Percentiles rank a stretch among this genome's conserved stretches.
Evolutionary conservation across 1,140 invertebrate genomes (phyloP).

Genomic region (Hycleus phaleratus): DNA sequence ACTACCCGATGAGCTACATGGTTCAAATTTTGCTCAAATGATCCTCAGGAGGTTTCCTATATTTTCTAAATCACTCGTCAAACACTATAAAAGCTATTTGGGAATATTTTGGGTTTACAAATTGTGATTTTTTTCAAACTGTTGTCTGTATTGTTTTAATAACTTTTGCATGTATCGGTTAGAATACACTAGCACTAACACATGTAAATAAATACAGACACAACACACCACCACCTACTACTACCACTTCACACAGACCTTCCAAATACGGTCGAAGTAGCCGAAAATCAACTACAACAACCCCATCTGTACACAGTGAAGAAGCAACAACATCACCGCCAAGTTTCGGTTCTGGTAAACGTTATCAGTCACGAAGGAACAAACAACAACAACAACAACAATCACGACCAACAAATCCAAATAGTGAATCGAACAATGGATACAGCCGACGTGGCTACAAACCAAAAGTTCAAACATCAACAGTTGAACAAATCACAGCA

Average conservation of each 20-base stretch:
- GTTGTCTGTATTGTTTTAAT: too few relatives aligned
- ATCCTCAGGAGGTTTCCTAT: too few relatives aligned
- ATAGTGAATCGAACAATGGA: constrained; percentile 37
- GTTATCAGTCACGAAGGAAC: constrained; percentile 25
- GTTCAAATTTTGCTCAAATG: too few relatives aligned
- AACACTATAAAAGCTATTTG: too few relatives aligned
- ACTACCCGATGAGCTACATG: too few relatives aligned
- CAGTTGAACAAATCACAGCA: constrained; percentile 43
- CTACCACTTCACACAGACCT: constrained; percentile 21
- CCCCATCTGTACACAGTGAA: constrained; percentile 58
- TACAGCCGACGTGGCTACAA: constrained; percentile 51
- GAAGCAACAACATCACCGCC: constrained; percentile 42
- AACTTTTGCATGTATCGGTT: constrained; percentile 1
- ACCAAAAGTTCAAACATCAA: constrained; percentile 49
- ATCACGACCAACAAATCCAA: constrained; percentile 26
- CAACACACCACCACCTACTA: constrained; percentile 25
- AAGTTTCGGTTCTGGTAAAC: constrained; percentile 36
- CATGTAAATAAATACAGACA: constrained; percentile 42
- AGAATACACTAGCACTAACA: constrained; percentile 33
- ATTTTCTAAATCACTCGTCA: too few relatives aligned
- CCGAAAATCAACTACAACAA: constrained; percentile 38
- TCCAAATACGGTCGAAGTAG: constrained; percentile 37
- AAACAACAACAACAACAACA: constrained; percentile 24
- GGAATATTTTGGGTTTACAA: too few relatives aligned
- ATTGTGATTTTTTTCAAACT: too few relatives aligned